These are phyloP conservation scores for Molorchus minor DNA, from an alignment of 2,888 invertebrate species.

Conservation along the genomic window DNA sequence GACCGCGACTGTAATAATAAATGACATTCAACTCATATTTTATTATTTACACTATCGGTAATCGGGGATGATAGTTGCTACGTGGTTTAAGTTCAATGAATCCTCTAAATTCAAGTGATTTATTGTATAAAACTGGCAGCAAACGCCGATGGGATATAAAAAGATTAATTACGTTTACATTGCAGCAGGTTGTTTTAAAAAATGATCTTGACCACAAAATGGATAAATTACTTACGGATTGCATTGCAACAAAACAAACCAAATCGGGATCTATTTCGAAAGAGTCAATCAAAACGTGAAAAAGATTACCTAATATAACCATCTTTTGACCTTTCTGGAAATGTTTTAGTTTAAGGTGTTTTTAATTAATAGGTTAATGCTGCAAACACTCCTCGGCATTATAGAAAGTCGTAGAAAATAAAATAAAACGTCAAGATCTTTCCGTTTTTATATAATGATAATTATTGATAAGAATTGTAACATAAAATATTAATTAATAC, in stretches of 20 bases:
- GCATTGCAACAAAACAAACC: neutral
- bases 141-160: neutral
- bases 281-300: neutral
- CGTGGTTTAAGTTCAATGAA: slow-evolving; percentile 8
- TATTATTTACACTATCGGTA: neutral
- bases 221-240: neutral
- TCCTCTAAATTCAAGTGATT: slow-evolving; percentile 1
- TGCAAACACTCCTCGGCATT: too few species aligned
- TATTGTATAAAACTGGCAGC: neutral
- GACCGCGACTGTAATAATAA: neutral
- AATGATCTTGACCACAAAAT: slow-evolving; percentile 11
- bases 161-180: neutral
- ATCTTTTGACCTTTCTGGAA: too few species aligned
- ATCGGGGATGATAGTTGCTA: slow-evolving; percentile 2
- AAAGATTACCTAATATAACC: too few species aligned
- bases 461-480: too few species aligned
- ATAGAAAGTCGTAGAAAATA: too few species aligned
- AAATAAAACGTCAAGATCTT: too few species aligned
- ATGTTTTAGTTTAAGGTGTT: too few species aligned
- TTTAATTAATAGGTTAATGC: too few species aligned
- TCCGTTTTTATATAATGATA: too few species aligned
- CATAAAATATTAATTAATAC: too few species aligned
- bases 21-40: neutral
- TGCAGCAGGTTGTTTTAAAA: neutral
- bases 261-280: slow-evolving; percentile 7